These are phyloP conservation scores for Poecilus cupreus DNA, from an alignment of 2,888 invertebrate genomes.

Conservation along the genomic window DNA sequence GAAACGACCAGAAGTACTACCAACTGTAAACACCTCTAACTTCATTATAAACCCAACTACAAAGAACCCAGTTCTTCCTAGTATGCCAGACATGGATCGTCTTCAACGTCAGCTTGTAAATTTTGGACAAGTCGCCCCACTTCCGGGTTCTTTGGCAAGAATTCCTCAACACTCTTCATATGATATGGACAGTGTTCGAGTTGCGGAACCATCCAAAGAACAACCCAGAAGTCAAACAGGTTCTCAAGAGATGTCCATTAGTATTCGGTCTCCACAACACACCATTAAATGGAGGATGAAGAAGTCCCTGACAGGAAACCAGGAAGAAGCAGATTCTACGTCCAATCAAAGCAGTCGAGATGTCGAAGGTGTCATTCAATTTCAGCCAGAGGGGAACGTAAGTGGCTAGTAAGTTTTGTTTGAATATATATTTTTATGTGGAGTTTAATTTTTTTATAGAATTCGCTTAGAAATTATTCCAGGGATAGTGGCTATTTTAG, in stretches of 20 bases:
- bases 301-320: background rate
- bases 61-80: too few species aligned
- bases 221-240: too few species aligned
- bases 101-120: too few species aligned
- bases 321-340: too few species aligned
- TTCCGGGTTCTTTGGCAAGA: too few species aligned
- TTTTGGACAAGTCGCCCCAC: too few species aligned
- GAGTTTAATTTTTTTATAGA: background rate
- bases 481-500: slow-evolving; percentile 31
- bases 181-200: background rate
- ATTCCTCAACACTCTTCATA: background rate
- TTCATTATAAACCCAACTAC: background rate
- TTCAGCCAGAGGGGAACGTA: background rate
- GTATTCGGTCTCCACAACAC: background rate
- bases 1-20: too few species aligned
- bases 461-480: background rate
- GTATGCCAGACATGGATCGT: too few species aligned
- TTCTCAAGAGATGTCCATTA: too few species aligned
- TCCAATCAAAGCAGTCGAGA: background rate
- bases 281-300: background rate
- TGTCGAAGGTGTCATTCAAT: background rate
- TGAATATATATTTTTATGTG: background rate
- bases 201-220: background rate
- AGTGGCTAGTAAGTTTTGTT: background rate
- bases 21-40: too few species aligned